Conservation (phyloP, 2,888 invertebrate genomes). For the Idaea aversata region DNA sequence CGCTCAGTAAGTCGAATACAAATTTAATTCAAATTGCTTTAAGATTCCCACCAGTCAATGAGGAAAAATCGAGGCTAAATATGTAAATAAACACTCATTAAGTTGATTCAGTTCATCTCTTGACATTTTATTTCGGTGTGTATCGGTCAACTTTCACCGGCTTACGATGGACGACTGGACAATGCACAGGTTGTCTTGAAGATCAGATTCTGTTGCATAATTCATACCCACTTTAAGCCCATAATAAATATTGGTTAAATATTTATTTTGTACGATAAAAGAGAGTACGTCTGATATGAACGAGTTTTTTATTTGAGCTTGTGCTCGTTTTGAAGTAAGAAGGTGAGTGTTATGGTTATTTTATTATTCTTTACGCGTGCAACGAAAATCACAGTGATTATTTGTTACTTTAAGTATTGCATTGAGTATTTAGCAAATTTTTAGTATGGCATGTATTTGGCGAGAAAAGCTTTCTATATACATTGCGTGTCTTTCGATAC, state of each 20-base stretch:
- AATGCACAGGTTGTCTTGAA: conserved; percentile 4
- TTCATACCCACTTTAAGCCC: not conserved
- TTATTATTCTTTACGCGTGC: not conserved
- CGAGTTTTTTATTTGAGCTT: not conserved
- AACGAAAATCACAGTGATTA: not conserved
- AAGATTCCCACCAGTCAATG: conserved; percentile 9
- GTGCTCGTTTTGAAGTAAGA: not conserved
- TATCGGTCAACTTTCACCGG: conserved; percentile 17
- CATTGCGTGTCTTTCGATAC: not conserved
- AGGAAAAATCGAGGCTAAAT: not conserved
- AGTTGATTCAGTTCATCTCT: not conserved
- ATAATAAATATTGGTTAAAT: not conserved
- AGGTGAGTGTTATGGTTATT: not conserved
- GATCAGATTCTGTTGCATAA: not conserved
- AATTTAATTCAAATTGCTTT: conserved; percentile 6
- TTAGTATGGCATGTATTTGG: not conserved
- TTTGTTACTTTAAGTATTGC: too few relatives aligned
- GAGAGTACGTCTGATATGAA: not conserved
- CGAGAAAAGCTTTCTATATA: not conserved
- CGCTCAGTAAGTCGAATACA: not conserved
- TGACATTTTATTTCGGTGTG: conserved; percentile 1
- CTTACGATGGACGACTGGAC: conserved; percentile 5
- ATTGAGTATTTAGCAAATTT: too few relatives aligned
- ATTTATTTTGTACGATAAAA: not conserved
- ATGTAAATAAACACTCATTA: not conserved